These are phyloP conservation scores for Darevskia nairensis DNA, from an alignment of 2,797 vertebrate genomes.

Conservation along the genomic window DNA sequence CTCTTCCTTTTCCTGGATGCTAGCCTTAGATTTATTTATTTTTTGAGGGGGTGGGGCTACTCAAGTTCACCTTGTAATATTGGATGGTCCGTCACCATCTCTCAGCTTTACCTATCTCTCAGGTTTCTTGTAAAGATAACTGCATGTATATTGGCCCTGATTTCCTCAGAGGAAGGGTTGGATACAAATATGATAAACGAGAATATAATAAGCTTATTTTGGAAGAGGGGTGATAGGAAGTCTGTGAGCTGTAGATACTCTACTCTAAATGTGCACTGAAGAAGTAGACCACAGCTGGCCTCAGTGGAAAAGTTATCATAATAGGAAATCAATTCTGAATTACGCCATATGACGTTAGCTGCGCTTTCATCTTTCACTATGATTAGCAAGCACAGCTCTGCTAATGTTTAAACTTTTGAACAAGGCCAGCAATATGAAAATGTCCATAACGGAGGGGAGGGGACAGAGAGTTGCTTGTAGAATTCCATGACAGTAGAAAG, in stretches of 20 bases:
- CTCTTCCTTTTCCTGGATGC: not conserved
- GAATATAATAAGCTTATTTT: constrained; percentile 48
- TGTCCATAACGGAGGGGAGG: constrained; percentile 50
- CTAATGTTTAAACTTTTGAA: constrained; percentile 50
- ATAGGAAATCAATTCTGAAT: constrained; percentile 73
- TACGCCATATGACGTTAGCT: constrained; percentile 49
- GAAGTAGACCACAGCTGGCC: not conserved
- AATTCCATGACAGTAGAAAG: constrained; percentile 48
- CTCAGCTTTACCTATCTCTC: too few species aligned
- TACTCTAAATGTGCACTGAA: not conserved
- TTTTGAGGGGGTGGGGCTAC: too few species aligned
- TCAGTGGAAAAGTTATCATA: constrained; percentile 52
- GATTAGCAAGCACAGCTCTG: constrained; percentile 64
- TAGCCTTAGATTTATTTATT: not conserved
- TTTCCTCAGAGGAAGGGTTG: too few species aligned
- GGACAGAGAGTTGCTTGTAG: constrained; percentile 33
- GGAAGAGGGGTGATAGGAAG: not conserved
- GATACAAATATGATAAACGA: constrained; percentile 52
- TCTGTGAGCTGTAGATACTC: not conserved
- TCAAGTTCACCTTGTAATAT: not conserved
- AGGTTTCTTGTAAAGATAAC: not conserved
- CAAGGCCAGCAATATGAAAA: constrained; percentile 30
- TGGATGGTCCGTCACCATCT: too few species aligned
- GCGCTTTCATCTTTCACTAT: constrained; percentile 69
- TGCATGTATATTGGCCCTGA: not conserved